Conservation (phyloP, 2,888 invertebrate genomes). For the Steromphala cineraria region DNA sequence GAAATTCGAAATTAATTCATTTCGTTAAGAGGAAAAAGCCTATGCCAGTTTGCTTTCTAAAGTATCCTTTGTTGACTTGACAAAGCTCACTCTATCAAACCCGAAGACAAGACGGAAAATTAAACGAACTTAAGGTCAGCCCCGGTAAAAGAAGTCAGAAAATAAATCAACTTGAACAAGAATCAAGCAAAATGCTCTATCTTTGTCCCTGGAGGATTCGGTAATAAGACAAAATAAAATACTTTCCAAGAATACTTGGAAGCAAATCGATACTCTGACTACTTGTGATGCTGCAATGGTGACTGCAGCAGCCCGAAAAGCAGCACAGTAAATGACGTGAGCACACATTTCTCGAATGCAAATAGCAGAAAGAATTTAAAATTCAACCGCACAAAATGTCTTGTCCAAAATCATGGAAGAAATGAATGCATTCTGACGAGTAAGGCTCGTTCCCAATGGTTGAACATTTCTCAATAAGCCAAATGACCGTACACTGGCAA, state of each 20-base stretch:
- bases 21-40: not conserved
- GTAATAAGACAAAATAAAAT: not conserved
- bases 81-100: not conserved
- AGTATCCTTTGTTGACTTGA: not conserved
- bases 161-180: slow-evolving; percentile 8
- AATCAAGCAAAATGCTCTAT: not conserved
- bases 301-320: too few species aligned
- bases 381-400: too few species aligned
- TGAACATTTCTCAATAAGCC: too few species aligned
- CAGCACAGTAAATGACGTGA: not conserved
- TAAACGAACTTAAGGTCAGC: not conserved
- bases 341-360: not conserved
- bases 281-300: not conserved
- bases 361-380: too few species aligned
- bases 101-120: not conserved
- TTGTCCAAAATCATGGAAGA: too few species aligned
- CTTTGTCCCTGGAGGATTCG: not conserved
- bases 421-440: too few species aligned
- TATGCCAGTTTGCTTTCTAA: not conserved
- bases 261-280: not conserved
- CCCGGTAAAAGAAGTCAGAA: not conserved
- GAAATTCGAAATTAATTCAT: not conserved
- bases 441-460: too few species aligned
- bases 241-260: not conserved
- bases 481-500: too few species aligned